Evolutionary conservation across 2,797 vertebrate species (phyloP).

Genomic region (Phyllotis vaccarum): DNA sequence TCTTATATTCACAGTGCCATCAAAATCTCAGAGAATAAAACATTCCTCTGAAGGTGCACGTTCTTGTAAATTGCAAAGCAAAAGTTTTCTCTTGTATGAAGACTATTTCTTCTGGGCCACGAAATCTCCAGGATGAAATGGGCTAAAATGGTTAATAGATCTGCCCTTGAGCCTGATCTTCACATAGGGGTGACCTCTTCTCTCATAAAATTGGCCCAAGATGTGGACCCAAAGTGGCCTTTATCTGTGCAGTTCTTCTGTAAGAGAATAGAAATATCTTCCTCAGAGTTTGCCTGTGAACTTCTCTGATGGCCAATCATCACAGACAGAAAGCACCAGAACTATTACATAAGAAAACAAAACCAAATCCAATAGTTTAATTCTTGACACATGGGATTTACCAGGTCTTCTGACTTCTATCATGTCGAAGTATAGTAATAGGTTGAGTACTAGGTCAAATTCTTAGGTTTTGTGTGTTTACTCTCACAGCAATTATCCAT

Average conservation of each 20-base stretch:
- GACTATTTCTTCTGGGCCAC: background rate
- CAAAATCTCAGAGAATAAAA: constrained; percentile 30
- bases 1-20: constrained; percentile 43
- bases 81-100: constrained; percentile 42
- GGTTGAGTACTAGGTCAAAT: background rate
- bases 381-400: constrained; percentile 26
- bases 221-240: background rate
- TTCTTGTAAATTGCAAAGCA: background rate
- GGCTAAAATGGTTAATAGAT: background rate
- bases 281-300: background rate
- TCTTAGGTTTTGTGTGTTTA: constrained; percentile 49
- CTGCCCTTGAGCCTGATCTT: background rate
- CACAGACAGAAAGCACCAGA: background rate
- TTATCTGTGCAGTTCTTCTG: background rate
- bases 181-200: background rate
- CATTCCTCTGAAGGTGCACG: background rate
- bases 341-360: background rate
- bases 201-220: background rate
- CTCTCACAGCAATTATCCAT: constrained; percentile 12
- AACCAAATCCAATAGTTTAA: constrained; percentile 27
- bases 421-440: background rate
- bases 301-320: background rate
- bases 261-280: background rate
- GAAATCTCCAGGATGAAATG: constrained; percentile 28
- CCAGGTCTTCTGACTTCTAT: constrained; percentile 33